Evolutionary conservation across 2,888 invertebrate genomes (phyloP).

Genomic region (Hedya salicella): DNA sequence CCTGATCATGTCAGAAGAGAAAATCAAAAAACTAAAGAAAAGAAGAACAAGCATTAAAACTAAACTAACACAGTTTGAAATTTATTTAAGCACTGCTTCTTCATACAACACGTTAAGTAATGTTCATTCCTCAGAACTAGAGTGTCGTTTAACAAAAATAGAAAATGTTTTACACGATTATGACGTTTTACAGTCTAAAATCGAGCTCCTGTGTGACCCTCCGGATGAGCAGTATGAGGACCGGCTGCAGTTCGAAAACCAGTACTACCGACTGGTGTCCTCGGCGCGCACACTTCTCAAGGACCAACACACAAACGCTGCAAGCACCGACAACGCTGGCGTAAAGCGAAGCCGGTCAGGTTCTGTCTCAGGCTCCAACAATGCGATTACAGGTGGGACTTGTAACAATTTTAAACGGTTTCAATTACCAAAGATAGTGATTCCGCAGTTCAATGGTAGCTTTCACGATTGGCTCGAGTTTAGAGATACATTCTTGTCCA

Average conservation of each 20-base stretch:
- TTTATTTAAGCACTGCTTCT: too few species aligned
- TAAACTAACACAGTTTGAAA: neutral
- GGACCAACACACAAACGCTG: too few species aligned
- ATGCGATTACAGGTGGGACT: conserved; percentile 9
- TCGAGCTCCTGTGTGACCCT: conserved; percentile 1
- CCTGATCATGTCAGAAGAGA: too few species aligned
- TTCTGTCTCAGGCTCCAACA: neutral
- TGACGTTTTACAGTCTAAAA: conserved; percentile 7
- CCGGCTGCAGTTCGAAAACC: conserved; percentile 2
- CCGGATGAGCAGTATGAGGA: conserved; percentile 7
- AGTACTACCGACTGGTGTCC: conserved; percentile 12
- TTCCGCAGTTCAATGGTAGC: conserved; percentile 10
- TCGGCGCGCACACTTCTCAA: conserved; percentile 5
- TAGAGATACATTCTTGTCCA: conserved; percentile 2
- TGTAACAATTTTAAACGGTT: conserved; percentile 3
- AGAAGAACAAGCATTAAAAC: too few species aligned
- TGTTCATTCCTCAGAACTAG: neutral
- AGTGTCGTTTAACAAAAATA: neutral
- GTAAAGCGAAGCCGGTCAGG: neutral
- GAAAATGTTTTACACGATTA: too few species aligned
- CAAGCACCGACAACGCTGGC: conserved; percentile 1
- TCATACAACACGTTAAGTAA: conserved; percentile 3
- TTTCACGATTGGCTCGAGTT: conserved; percentile 26
- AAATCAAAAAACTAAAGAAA: too few species aligned
- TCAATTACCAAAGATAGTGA: conserved; percentile 4